A percentile compares a stretch with the other conserved stretches of the same genome.
Evolutionary conservation across 2,113 vertebrate species (phyloP).

Genomic region (Fulica atra): DNA sequence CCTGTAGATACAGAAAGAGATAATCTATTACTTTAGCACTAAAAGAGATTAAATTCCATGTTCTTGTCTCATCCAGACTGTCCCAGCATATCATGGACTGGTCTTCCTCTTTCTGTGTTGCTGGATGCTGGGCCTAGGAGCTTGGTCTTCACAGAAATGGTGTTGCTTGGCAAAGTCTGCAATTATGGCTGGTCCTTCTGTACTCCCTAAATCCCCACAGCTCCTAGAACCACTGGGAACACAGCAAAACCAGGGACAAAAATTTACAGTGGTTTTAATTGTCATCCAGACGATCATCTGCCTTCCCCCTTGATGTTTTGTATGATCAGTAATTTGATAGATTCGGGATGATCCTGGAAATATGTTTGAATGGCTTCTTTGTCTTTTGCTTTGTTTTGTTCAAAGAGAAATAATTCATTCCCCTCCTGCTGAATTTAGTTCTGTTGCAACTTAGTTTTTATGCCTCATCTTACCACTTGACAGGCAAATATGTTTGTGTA

Average conservation of each 20-base stretch:
- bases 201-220: not conserved
- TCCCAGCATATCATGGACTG: not conserved
- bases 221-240: not conserved
- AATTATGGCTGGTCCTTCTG: not conserved
- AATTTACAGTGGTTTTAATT: not conserved
- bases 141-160: rapidly evolving
- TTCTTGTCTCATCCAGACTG: not conserved
- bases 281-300: not conserved
- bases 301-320: not conserved
- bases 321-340: not conserved
- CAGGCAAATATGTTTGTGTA: conserved; percentile 50
- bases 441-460: conserved; percentile 46
- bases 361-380: not conserved
- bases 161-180: not conserved
- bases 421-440: not conserved
- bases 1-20: not conserved
- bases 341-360: conserved; percentile 28
- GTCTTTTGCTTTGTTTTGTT: conserved; percentile 26
- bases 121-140: not conserved
- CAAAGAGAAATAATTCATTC: conserved; percentile 40
- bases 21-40: not conserved
- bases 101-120: rapidly evolving
- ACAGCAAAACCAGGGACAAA: not conserved
- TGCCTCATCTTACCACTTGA: conserved; percentile 46
- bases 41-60: not conserved